A percentile compares a stretch with the other conserved stretches of the same genome.
Conservation (phyloP, 2,113 vertebrate species). For the Rhea americana region DNA sequence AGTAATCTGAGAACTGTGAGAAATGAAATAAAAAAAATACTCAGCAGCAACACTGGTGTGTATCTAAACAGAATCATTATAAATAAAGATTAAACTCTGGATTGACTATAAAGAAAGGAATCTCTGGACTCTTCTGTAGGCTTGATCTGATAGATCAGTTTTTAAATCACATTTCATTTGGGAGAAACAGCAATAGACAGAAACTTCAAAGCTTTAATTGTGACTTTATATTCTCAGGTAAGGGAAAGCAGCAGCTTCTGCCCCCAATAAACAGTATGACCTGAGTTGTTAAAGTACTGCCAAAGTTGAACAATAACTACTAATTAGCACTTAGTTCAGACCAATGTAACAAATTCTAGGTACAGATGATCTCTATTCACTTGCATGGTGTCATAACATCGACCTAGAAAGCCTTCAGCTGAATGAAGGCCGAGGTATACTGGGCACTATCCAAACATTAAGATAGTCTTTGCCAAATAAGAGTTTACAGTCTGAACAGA, state of each 20-base stretch:
- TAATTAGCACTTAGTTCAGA: rapidly evolving
- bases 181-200: background rate
- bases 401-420: rapidly evolving
- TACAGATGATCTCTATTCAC: background rate
- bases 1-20: background rate
- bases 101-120: background rate
- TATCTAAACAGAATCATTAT: background rate
- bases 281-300: background rate
- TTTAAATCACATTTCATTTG: background rate
- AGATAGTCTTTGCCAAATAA: rapidly evolving
- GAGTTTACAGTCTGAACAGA: background rate
- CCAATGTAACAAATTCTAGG: rapidly evolving
- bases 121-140: background rate
- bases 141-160: background rate
- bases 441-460: background rate
- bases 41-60: background rate
- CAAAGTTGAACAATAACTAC: rapidly evolving
- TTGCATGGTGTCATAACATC: rapidly evolving
- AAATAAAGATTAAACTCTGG: background rate
- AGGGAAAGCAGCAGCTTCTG: background rate
- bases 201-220: background rate
- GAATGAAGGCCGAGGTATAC: rapidly evolving
- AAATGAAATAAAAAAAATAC: background rate
- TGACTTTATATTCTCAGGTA: background rate
- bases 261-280: rapidly evolving